Conservation (phyloP, 2,888 invertebrate species). For the Nematopogon swammerdamellus region DNA sequence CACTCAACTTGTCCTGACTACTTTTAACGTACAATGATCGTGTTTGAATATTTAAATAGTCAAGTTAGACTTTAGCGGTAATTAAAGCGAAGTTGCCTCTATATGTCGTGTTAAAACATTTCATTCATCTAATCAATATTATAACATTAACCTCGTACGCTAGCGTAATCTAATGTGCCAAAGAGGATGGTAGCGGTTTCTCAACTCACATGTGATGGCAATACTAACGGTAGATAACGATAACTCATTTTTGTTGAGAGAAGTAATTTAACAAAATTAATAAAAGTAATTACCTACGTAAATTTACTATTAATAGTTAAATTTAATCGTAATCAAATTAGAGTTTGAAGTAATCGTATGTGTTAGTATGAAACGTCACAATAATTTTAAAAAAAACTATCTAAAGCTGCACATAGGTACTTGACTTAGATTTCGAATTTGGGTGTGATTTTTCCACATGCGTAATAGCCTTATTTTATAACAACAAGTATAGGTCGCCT, state of each 20-base stretch:
- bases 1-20: no score
- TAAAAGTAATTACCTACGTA: neutral
- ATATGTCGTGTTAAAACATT: neutral
- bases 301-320: neutral
- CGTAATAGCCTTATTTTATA: slow-evolving; percentile 30
- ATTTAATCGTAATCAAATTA: neutral
- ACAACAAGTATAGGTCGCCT: slow-evolving; percentile 17
- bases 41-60: neutral
- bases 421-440: slow-evolving; percentile 31
- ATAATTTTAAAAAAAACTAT: neutral
- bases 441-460: slow-evolving; percentile 37
- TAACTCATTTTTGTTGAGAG: no score
- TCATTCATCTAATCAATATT: neutral
- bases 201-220: neutral
- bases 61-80: neutral
- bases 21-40: no score
- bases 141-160: neutral
- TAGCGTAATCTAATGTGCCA: neutral
- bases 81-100: neutral
- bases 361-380: slow-evolving; percentile 6
- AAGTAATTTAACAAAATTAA: no score
- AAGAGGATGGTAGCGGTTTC: neutral
- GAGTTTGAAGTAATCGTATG: slow-evolving; percentile 2
- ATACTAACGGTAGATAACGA: neutral
- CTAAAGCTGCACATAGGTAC: slow-evolving; percentile 28